Evolutionary conservation across 2,113 vertebrate genomes (phyloP), one percentile per base, ranked within the genome.

Genomic region (Dipodomys stephensi): DNA sequence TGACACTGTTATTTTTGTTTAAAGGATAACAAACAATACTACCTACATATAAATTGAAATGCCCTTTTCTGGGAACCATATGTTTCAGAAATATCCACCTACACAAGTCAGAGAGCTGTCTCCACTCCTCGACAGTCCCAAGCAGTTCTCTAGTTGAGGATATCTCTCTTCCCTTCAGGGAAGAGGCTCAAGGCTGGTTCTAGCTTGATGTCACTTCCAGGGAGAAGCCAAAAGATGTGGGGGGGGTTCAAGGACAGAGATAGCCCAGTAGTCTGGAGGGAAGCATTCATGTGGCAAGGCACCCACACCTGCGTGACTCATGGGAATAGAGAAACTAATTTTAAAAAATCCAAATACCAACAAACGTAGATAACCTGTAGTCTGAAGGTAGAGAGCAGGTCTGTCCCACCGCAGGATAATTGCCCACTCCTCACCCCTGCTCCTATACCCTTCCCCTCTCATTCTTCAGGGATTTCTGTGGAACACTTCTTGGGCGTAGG

Each of bases 401-500:
- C 23, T 83, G 69, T 67, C 18, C 62, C 69, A 44, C 6, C 32
- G 46, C 4, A 67, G 79, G 67, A 62, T 13, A 19, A 30, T 57
- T 46, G 16, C 1, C 57, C 0, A 1, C 10, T 39, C 39, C 60
- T 4, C n/a, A 22, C 25, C 11, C 0, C 8, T 67, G 67, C 28
- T 83, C 16, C 68, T 9, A 4, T 0, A 13, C 0, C 0, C 22
- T 22, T 16, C 22, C 9, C 10, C 2, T 49, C 25, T 3, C 6
- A 9, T 13, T 72, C 25, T 62, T 9, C 22, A 1, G 23, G 19
- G 2, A 15, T 57, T 84, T 46, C 23, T 4, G 0, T 25, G 46
- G n/a, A 44, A 85, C 10, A 49, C 69, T 73, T 79, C 39, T n/a
- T 46, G 25, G 28, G 39, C 35, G 2, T 28, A 1, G 25, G 7